Evolutionary conservation across 2,113 vertebrate species (phyloP), one percentile per base, ranked within the genome.

Genomic region (Pollimyrus isidori): DNA sequence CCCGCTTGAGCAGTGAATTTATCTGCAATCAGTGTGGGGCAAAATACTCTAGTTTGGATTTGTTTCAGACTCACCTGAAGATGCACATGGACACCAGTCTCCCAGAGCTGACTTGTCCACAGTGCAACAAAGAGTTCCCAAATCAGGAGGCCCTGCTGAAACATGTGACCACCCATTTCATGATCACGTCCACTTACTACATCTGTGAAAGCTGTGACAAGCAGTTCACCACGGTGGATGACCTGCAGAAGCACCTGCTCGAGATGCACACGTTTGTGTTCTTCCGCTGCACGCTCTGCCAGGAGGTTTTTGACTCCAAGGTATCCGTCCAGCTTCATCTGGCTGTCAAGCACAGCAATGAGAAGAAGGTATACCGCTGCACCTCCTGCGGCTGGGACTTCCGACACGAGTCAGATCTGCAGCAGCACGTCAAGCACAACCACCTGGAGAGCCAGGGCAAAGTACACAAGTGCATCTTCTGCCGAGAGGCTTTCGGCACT

Each of bases 231-330:
- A 98, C 98, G 0, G 98, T 99, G 93, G 98, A 99, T 86, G 98
- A 99, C 94, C 95, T 99, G 87, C 98, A 99, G 95, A 99, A 99
- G 93, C 98, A 99, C 93, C 95, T 99, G 26, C 94, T 99, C 3
- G 98, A 99, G 95, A 99, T 99, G 98, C 98, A 99, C 91, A 99
- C 98, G 0, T 99, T 99, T 0, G 98, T 99, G 90, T 98, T 99
- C 93, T 99, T 99, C 94, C 98, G 98, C 92, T 99, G 98, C 92
- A 99, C 98, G 52, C 95, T 99, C 88, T 99, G 98, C 94, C 98
- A 99, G 92, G 98, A 99, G 89, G 98, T 99, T 86, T 99, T 99
- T 48, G 98, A 99, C 95, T 99, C 98, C 2, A 99, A 99, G 92
- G 98, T 99, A 53, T 99, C 98, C 56, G 98, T 99, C 89, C 98